These are phyloP conservation scores for Luperina nickerlii DNA, from an alignment of 2,888 invertebrate genomes.

Conservation along the genomic window DNA sequence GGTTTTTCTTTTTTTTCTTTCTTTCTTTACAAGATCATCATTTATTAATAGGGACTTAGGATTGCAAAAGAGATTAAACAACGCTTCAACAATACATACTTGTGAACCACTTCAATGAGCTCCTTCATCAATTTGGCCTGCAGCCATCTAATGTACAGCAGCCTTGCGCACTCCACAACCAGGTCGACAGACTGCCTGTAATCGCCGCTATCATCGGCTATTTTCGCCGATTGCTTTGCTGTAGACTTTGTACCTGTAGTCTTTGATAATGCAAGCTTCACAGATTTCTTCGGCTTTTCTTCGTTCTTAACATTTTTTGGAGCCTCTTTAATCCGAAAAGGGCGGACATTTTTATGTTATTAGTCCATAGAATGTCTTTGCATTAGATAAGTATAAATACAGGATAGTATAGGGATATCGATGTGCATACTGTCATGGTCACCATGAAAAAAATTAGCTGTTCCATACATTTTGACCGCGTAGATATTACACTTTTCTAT, in stretches of 20 bases:
- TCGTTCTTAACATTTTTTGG: conserved; percentile 55
- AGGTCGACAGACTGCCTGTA: conserved; percentile 78
- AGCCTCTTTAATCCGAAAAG: conserved; percentile 12
- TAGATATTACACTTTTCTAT: too few relatives aligned
- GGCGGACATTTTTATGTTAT: background rate
- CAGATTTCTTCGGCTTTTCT: conserved; percentile 41
- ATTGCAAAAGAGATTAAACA: background rate
- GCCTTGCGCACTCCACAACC: conserved; percentile 79
- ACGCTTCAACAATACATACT: conserved; percentile 65
- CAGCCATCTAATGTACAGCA: conserved; percentile 81
- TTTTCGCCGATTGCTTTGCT: conserved; percentile 65
- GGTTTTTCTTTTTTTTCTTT: too few relatives aligned
- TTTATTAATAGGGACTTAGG: background rate
- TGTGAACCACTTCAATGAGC: conserved; percentile 75
- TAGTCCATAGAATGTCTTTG: background rate
- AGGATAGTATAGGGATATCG: too few relatives aligned
- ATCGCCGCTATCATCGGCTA: conserved; percentile 71
- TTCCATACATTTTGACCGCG: too few relatives aligned
- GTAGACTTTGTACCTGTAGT: conserved; percentile 2
- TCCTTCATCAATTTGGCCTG: conserved; percentile 80
- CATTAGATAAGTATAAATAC: background rate
- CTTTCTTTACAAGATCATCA: background rate
- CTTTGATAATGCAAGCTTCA: conserved; percentile 26
- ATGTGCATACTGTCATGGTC: too few relatives aligned
- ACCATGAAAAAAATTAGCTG: too few relatives aligned